A percentile compares a stretch with the other conserved stretches of the same genome.
Evolutionary conservation across 2,797 vertebrate species (phyloP).

Genomic region (Enteromius afrohamiltoni): DNA sequence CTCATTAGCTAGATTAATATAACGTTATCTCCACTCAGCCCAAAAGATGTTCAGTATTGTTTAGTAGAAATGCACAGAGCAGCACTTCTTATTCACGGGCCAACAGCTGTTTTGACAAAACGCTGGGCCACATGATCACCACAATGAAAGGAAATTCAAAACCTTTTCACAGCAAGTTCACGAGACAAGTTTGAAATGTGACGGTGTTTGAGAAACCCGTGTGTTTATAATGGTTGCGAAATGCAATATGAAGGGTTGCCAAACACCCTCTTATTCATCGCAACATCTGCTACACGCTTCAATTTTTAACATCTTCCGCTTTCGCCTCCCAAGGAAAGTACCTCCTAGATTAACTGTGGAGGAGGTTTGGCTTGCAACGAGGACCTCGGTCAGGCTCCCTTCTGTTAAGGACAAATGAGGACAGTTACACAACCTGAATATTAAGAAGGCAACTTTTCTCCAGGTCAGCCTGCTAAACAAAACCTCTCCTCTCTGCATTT

Average conservation of each 20-base stretch:
- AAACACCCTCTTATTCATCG: not conserved
- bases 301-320: not conserved
- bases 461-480: not conserved
- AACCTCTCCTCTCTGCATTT: not conserved
- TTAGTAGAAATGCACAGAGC: conserved; percentile 11
- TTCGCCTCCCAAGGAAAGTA: not conserved
- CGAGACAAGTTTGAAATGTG: no score
- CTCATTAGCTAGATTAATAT: not conserved
- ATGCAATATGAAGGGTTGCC: not conserved
- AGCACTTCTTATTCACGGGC: conserved; percentile 33
- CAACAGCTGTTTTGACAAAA: not conserved
- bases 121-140: not conserved
- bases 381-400: not conserved
- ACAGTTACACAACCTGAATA: conserved; percentile 3
- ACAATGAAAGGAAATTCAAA: conserved; percentile 5
- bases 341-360: not conserved
- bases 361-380: not conserved
- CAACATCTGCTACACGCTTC: not conserved
- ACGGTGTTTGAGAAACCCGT: not conserved
- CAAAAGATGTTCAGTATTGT: not conserved
- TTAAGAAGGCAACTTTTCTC: not conserved
- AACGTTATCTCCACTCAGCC: not conserved
- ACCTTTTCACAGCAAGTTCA: not conserved
- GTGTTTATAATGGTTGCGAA: not conserved
- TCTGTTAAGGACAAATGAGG: not conserved